A percentile compares a stretch with the other conserved stretches of the same genome.
Evolutionary conservation across 1,140 invertebrate genomes (phyloP).

Genomic region (Gryllus bimaculatus): DNA sequence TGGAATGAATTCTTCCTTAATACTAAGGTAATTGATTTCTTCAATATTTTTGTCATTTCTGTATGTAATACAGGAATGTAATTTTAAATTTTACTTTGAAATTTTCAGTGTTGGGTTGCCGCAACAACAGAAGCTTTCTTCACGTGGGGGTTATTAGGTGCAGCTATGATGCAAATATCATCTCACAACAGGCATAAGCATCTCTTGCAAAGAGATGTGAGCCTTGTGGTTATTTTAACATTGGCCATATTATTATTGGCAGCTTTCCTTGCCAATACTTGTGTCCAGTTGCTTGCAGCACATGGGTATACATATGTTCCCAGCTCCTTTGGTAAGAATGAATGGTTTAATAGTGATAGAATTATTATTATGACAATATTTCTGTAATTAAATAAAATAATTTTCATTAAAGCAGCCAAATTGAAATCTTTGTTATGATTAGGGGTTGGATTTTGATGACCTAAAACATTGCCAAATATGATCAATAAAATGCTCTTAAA

Average conservation of each 20-base stretch:
- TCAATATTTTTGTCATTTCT: too few species aligned
- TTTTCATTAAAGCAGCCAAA: too few species aligned
- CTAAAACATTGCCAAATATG: too few species aligned
- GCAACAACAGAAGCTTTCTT: slow-evolving; percentile 80
- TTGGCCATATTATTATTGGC: slow-evolving; percentile 60
- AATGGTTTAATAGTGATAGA: not conserved
- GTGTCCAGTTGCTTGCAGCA: slow-evolving; percentile 60
- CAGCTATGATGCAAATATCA: slow-evolving; percentile 64
- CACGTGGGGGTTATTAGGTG: slow-evolving; percentile 80
- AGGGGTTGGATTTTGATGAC: too few species aligned
- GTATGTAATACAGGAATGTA: not conserved
- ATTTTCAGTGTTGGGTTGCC: slow-evolving; percentile 67
- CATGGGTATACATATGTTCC: slow-evolving; percentile 63
- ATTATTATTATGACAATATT: too few species aligned
- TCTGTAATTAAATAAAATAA: too few species aligned
- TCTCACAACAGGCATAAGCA: slow-evolving; percentile 63
- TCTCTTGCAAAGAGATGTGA: slow-evolving; percentile 66
- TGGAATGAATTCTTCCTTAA: slow-evolving; percentile 79
- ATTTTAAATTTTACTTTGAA: slow-evolving; percentile 14
- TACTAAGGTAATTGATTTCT: slow-evolving; percentile 42
- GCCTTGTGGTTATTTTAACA: slow-evolving; percentile 67
- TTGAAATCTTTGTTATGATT: too few species aligned
- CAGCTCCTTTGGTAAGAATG: slow-evolving; percentile 70
- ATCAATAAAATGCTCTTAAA: too few species aligned
- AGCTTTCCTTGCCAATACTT: slow-evolving; percentile 70